Percentiles rank a stretch among this genome's conserved stretches.
Evolutionary conservation across 2,797 vertebrate species (phyloP).

Genomic region (Molossus molossus): DNA sequence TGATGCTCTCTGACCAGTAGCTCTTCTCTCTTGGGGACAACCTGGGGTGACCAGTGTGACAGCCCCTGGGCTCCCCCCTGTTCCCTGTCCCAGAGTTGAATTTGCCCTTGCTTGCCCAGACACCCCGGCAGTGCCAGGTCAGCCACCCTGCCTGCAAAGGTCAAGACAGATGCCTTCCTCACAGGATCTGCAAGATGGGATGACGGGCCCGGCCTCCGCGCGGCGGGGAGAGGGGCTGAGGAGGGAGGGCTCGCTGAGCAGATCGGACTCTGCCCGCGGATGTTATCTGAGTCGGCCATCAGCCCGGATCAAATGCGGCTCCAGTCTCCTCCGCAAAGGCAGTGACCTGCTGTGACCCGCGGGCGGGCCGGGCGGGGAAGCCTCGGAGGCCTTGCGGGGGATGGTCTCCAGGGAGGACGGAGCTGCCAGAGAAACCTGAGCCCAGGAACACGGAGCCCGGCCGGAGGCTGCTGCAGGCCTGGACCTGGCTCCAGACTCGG

Average conservation of each 20-base stretch:
- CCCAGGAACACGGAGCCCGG: accelerated
- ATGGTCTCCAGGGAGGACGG: accelerated
- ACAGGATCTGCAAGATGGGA: not conserved
- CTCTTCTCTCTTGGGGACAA: not conserved
- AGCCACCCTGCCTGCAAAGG: not conserved
- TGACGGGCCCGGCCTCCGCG: not conserved
- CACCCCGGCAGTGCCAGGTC: accelerated
- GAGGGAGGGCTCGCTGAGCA: not conserved
- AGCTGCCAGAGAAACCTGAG: not conserved
- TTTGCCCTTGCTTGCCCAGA: no score
- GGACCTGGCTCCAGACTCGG: not conserved
- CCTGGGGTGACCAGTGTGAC: not conserved
- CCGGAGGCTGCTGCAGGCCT: not conserved
- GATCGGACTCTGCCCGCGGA: not conserved
- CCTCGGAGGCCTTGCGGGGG: no score
- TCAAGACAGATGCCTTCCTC: not conserved
- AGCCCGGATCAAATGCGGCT: not conserved
- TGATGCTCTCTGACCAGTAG: not conserved
- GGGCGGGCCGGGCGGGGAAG: not conserved
- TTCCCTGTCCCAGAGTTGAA: not conserved
- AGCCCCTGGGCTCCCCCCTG: accelerated
- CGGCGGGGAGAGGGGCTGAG: accelerated
- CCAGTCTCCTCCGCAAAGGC: not conserved
- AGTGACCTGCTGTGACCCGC: not conserved
- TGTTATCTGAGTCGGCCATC: not conserved